Evolutionary conservation across 1,140 invertebrate genomes (phyloP).

Genomic region (Brachionus rotundiformis): DNA sequence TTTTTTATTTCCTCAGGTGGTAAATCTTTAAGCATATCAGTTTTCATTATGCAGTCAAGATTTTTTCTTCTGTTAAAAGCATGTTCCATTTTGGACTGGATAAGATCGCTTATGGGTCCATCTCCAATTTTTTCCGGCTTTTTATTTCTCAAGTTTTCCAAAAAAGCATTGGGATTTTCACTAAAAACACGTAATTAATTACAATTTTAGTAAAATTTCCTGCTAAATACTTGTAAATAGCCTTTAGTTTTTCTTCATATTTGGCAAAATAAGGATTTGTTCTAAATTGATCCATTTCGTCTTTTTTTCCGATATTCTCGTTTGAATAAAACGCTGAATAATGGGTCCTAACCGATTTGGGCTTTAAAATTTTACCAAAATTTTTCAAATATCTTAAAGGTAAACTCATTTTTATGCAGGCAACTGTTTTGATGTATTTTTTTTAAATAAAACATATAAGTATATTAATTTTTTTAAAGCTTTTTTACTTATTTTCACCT

Average conservation of each 20-base stretch:
- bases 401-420: not conserved
- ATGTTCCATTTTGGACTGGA: conserved; percentile 28
- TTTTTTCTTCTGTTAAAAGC: conserved; percentile 6
- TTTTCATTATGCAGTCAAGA: conserved; percentile 38
- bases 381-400: not conserved
- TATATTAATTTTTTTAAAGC: not conserved
- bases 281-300: conserved; percentile 19
- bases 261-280: conserved; percentile 46
- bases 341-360: not conserved
- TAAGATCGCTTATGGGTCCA: not conserved
- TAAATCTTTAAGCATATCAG: conserved; percentile 6
- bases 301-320: not conserved
- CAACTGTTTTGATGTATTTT: not conserved
- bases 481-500: not conserved
- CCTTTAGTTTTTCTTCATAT: conserved; percentile 48
- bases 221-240: conserved; percentile 41
- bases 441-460: not conserved
- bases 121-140: conserved; percentile 43
- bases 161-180: conserved; percentile 2
- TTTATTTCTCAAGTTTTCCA: conserved; percentile 21
- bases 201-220: not conserved
- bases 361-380: not conserved
- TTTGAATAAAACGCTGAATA: not conserved
- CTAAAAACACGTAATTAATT: not conserved
- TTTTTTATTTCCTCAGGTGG: conserved; percentile 37